Conservation (phyloP, 2,888 invertebrate genomes). For the Sarcophaga carnaria region DNA sequence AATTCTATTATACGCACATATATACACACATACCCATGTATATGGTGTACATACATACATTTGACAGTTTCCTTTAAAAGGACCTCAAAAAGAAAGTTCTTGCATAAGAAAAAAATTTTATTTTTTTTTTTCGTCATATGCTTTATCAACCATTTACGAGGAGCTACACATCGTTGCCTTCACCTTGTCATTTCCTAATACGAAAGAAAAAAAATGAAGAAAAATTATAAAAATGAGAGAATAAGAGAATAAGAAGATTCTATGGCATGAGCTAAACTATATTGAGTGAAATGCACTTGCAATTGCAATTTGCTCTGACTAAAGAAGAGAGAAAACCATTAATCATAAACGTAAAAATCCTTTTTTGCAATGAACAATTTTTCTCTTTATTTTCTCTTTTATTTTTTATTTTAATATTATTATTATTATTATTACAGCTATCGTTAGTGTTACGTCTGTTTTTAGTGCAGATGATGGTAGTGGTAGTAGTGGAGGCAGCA, state of each 20-base stretch:
- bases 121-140: conserved; percentile 6
- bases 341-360: conserved; percentile 46
- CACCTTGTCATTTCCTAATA: conserved; percentile 46
- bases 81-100: not conserved
- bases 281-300: conserved; percentile 36
- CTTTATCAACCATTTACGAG: conserved; percentile 7
- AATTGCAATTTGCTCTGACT: conserved; percentile 33
- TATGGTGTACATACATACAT: not conserved
- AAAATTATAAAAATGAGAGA: not conserved
- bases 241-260: not conserved
- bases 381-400: not conserved
- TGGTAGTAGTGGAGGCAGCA: not conserved
- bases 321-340: conserved; percentile 25
- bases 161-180: conserved; percentile 48
- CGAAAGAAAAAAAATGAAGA: not conserved
- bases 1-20: not conserved
- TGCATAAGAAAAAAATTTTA: not conserved
- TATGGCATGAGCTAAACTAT: conserved; percentile 2
- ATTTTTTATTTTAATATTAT: not conserved
- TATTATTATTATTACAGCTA: not conserved
- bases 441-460: not conserved
- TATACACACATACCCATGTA: not conserved
- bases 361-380: conserved; percentile 49
- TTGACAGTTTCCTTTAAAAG: not conserved
- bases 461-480: not conserved